phyloP scores from a whole-genome alignment of 1,140 invertebrate species.

The Bactericera cockerelli region DNA sequence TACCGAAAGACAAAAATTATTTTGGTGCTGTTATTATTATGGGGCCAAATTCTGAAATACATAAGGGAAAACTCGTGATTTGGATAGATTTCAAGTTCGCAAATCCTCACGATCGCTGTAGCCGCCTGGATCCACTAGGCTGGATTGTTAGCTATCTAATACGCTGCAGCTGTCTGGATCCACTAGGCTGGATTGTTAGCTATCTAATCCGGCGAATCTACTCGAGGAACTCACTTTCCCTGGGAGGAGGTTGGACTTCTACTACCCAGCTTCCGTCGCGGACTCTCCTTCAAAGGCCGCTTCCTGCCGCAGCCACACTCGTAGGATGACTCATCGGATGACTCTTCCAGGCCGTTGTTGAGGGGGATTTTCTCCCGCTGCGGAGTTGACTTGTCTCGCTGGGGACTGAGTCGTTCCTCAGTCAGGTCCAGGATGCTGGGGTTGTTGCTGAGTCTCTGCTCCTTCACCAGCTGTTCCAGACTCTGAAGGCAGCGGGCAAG shows the following conservation, averaged over 20 bases:
- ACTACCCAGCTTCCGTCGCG: conserved; percentile 37
- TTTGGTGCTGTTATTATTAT: no score
- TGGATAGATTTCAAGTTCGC: no score
- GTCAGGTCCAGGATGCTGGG: not conserved
- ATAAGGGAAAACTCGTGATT: no score
- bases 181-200: no score
- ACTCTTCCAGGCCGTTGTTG: conserved; percentile 22
- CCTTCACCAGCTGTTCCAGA: not conserved
- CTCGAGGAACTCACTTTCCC: conserved; percentile 19
- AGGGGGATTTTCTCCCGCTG: conserved; percentile 9
- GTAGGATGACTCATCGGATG: conserved; percentile 22
- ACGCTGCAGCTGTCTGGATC: no score
- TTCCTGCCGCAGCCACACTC: conserved; percentile 33
- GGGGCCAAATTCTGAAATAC: no score
- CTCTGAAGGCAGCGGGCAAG: not conserved
- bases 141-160: no score
- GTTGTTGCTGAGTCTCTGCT: not conserved
- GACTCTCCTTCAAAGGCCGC: conserved; percentile 45
- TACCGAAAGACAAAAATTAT: no score
- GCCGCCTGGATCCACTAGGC: no score
- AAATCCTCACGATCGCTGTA: no score
- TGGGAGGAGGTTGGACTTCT: conserved; percentile 34
- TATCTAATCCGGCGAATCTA: no score
- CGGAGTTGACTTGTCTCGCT: not conserved
- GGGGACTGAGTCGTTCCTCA: no score